phyloP scores from a whole-genome alignment of 2,888 invertebrate species.

The Lithophane semibrunnea region DNA sequence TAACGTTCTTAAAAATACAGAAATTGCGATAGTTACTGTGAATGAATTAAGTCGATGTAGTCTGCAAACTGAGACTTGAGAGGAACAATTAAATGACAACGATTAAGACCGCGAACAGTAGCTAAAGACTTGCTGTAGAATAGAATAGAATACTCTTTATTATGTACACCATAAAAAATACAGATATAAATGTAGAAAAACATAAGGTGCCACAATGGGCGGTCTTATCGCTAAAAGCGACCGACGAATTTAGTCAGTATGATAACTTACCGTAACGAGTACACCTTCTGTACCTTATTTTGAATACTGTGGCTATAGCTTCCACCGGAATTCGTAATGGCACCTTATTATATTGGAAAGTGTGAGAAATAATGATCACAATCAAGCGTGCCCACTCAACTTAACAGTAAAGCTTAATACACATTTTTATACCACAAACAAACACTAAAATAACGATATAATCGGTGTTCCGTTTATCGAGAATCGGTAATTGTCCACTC shows the following conservation, averaged over 20 bases:
- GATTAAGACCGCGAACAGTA: too few relatives aligned
- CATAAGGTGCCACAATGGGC: too few relatives aligned
- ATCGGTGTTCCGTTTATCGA: conserved; percentile 45
- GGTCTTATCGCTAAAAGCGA: too few relatives aligned
- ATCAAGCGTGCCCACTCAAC: conserved; percentile 42
- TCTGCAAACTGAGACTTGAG: background rate
- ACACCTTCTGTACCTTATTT: conserved; percentile 3
- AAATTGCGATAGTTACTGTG: background rate
- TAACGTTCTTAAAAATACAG: too few relatives aligned
- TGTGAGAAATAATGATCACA: conserved; percentile 63
- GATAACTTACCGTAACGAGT: background rate
- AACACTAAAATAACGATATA: conserved; percentile 56
- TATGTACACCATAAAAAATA: too few relatives aligned
- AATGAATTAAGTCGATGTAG: too few relatives aligned
- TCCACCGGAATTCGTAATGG: conserved; percentile 60
- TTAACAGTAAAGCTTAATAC: conserved; percentile 49
- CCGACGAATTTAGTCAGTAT: background rate
- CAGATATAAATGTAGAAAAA: too few relatives aligned
- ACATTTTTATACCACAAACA: conserved; percentile 57
- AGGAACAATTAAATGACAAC: background rate
- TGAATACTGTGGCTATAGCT: conserved; percentile 5
- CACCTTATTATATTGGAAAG: conserved; percentile 64
- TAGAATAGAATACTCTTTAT: too few relatives aligned
- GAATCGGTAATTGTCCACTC: conserved; percentile 54
- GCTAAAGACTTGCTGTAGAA: too few relatives aligned